Conservation (phyloP, 1,140 invertebrate species). For the Neocloeon triangulifer region DNA sequence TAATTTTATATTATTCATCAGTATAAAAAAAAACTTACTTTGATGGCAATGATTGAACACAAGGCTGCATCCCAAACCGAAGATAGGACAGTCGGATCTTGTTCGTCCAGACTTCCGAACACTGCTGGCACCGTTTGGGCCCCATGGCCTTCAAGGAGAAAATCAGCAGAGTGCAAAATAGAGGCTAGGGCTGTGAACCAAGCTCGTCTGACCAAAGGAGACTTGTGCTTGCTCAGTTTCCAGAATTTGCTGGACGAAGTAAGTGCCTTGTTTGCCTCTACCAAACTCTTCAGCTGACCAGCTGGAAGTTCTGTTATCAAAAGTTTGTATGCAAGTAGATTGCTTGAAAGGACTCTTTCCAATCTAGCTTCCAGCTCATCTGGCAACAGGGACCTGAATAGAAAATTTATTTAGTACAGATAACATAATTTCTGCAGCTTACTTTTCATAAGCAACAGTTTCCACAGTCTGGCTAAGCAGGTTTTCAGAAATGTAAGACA, state of each 20-base stretch:
- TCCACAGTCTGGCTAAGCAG: conserved; percentile 38
- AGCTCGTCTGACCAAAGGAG: conserved; percentile 26
- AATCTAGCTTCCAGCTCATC: conserved; percentile 56
- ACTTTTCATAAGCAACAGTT: conserved; percentile 32
- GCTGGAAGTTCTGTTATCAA: conserved; percentile 27
- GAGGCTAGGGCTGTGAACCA: conserved; percentile 41
- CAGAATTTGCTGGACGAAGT: conserved; percentile 42
- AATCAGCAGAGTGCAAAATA: conserved; percentile 27
- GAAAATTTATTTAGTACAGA: conserved; percentile 10
- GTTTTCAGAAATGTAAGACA: conserved; percentile 45
- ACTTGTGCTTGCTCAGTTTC: conserved; percentile 37
- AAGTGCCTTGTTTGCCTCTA: conserved; percentile 24
- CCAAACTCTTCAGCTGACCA: conserved; percentile 23
- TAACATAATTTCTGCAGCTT: no score
- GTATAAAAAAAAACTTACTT: conserved; percentile 24
- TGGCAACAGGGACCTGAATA: conserved; percentile 21
- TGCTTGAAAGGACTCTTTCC: conserved; percentile 37
- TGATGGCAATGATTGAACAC: conserved; percentile 27
- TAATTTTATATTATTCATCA: conserved; percentile 7
- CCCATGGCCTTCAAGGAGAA: conserved; percentile 22
- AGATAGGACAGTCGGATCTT: conserved; percentile 35
- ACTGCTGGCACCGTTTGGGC: conserved; percentile 29
- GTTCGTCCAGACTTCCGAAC: conserved; percentile 44
- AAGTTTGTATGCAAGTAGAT: conserved; percentile 37
- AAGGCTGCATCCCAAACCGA: conserved; percentile 47